phyloP scores from a whole-genome alignment of 2,113 vertebrate genomes.

The Rana temporaria region DNA sequence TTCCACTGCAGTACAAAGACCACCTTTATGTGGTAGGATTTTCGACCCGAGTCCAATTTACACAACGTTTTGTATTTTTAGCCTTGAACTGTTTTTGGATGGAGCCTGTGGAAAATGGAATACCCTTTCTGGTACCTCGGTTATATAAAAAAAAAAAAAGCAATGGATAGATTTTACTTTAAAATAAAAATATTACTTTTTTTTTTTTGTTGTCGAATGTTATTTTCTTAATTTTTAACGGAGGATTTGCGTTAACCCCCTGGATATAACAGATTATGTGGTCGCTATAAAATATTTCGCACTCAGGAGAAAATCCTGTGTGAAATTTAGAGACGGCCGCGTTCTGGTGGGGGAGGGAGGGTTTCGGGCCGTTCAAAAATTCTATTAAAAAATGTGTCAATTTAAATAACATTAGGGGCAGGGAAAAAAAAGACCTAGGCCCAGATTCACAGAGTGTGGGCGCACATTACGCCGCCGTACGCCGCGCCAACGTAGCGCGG shows the following conservation, averaged over 20 bases:
- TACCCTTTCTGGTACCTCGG: slow-evolving; percentile 80
- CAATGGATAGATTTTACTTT: slow-evolving; percentile 84
- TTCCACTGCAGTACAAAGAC: slow-evolving; percentile 96
- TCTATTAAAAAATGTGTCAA: too few relatives aligned
- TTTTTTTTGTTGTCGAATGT: not conserved
- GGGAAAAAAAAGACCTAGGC: too few relatives aligned
- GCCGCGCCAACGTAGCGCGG: too few relatives aligned
- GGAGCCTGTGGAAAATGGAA: slow-evolving; percentile 77
- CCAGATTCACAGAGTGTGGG: too few relatives aligned
- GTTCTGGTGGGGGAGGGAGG: too few relatives aligned
- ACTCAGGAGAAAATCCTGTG: not conserved
- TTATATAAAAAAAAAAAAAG: slow-evolving; percentile 81
- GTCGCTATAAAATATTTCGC: not conserved
- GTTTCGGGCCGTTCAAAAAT: too few relatives aligned
- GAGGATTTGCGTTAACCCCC: not conserved
- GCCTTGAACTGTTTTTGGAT: slow-evolving; percentile 82
- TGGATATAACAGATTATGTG: too few relatives aligned
- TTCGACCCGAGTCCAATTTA: slow-evolving; percentile 91
- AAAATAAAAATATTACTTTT: slow-evolving; percentile 72
- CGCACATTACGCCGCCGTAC: too few relatives aligned
- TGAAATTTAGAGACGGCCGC: too few relatives aligned
- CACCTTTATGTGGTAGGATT: slow-evolving; percentile 91
- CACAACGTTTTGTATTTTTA: slow-evolving; percentile 96
- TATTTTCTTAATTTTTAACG: slow-evolving; percentile 1
- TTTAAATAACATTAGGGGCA: too few relatives aligned